Evolutionary conservation across 2,113 vertebrate species (phyloP).

Genomic region (Reinhardtius hippoglossoides): DNA sequence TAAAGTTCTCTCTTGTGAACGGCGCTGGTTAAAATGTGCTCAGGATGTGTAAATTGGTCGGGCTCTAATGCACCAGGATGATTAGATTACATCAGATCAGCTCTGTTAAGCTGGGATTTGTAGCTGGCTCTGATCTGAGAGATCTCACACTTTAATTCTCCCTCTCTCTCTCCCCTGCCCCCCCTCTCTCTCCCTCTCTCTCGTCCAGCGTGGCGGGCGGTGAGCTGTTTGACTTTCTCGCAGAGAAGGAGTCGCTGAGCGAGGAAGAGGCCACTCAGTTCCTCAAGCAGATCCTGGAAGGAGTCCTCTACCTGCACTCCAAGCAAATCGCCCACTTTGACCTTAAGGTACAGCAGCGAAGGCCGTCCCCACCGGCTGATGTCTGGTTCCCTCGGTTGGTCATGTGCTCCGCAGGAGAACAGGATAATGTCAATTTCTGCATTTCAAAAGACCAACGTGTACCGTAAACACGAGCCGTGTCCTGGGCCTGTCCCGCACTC

Average conservation of each 20-base stretch:
- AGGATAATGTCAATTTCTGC: too few species aligned
- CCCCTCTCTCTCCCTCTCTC: conserved; percentile 5
- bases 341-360: conserved; percentile 87
- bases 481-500: neutral
- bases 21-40: conserved; percentile 17
- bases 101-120: conserved; percentile 65
- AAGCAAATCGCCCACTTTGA: conserved; percentile 97
- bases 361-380: neutral
- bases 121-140: conserved; percentile 41
- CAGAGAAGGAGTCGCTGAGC: conserved; percentile 96
- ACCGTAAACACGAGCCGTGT: neutral
- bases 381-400: neutral
- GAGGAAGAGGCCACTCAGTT: conserved; percentile 99
- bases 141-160: conserved; percentile 45
- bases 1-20: neutral
- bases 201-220: conserved; percentile 92
- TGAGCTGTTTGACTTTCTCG: conserved; percentile 97
- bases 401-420: too few species aligned
- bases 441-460: neutral
- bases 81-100: conserved; percentile 68
- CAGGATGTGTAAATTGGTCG: conserved; percentile 40
- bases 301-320: conserved; percentile 95
- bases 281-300: conserved; percentile 98
- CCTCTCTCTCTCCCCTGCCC: neutral
- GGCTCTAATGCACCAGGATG: conserved; percentile 48